Base-by-base conservation (phyloP, 2,888 invertebrate genomes). In the Catonia carolina region DNA sequence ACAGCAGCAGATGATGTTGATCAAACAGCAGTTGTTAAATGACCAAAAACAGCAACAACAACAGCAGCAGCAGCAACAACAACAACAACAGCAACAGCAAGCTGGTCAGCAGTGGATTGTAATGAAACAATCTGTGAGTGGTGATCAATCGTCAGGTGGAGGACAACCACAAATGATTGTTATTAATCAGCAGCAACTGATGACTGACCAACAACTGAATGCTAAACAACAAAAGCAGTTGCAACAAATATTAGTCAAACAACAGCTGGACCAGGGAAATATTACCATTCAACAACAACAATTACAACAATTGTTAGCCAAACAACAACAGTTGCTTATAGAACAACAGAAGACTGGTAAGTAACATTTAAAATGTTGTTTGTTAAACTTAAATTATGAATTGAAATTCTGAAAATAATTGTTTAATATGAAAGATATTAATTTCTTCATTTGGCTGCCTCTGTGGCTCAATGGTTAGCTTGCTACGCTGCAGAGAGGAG, bases 11-110 rank as follows among this genome's bases (percentile, higher is more conserved):
- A 53, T 58, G 33, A 53, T 58, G 53, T 14, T 58, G 36, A 41
- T 58, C 33, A 58, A 58, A 22, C 60, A 60, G 41, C 60, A 71
- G 36, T 74, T 72, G 59, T 65, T 72, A 33, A 66, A 66, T 31
- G 70, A 67, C 27, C 73, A 67, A 37, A 59, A 22, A 41, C 61
- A 51, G 35, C 62, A 53, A 50, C 63, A 56, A 41, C 63, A 60
- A 18, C 61, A 54, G 27, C 56, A 54, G 41, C 61, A 39, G 33
- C 61, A 22, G 31, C 59, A 53, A 39, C 58, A 52, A 41, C 62
- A 55, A 31, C 55, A 48, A 33, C 61, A 58, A n/a, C 20, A 42
- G 18, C 61, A 57, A 39, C 42, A 49, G 39, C 56, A 56, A 27
- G 15, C 33, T 2, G 41, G 48, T 33, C 61, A 63, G 45, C 63